Conservation (phyloP, 1,140 invertebrate species). For the Bombus cullumanus region DNA sequence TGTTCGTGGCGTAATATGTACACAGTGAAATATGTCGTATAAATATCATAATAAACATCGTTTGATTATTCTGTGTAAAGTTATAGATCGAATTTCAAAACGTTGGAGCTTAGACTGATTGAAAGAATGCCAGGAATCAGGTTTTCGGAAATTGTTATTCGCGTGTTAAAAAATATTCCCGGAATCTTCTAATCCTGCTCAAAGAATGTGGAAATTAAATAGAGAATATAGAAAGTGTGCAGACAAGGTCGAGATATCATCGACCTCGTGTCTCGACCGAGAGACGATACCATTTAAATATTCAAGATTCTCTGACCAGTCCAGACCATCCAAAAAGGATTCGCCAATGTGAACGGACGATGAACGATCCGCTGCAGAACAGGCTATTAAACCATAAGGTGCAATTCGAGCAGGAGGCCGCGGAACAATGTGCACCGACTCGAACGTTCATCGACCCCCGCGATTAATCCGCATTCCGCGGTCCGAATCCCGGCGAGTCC, state of each 20-base stretch:
- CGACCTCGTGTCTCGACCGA: background rate
- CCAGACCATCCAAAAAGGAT: background rate
- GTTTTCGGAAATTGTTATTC: background rate
- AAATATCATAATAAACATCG: background rate
- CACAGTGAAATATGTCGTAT: background rate
- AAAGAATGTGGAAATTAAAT: background rate
- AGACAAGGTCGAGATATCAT: background rate
- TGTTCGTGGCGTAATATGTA: too few species aligned
- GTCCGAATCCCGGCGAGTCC: slow-evolving; percentile 10
- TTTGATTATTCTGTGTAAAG: background rate
- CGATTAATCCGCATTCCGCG: slow-evolving; percentile 56
- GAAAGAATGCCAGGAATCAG: background rate
- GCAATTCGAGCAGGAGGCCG: background rate
- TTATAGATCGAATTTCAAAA: background rate
- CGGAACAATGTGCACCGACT: slow-evolving; percentile 37
- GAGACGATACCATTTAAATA: background rate
- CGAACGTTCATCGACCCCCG: slow-evolving; percentile 33
- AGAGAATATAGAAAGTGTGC: background rate
- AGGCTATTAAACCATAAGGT: background rate
- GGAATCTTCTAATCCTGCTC: background rate
- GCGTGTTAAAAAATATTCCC: background rate
- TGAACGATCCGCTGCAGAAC: background rate
- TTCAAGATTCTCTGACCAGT: background rate
- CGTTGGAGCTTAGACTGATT: background rate
- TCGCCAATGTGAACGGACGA: background rate